These are phyloP conservation scores for Xenopus petersii DNA, from an alignment of 2,797 vertebrate species.

Conservation along the genomic window DNA sequence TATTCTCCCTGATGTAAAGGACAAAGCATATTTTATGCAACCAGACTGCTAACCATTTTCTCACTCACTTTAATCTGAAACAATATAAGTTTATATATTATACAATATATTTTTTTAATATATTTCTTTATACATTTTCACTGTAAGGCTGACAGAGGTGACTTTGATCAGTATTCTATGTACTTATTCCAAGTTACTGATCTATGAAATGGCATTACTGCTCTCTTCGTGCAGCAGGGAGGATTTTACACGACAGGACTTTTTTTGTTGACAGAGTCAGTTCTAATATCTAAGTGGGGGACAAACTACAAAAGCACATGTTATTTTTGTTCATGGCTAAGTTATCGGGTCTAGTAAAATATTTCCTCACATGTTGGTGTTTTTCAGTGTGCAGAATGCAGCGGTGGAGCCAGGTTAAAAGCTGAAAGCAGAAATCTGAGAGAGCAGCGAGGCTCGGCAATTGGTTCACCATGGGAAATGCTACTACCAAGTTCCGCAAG, in stretches of 20 bases:
- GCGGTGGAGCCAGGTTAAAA: conserved; percentile 58
- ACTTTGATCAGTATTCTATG: conserved; percentile 23
- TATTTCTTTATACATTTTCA: too few relatives aligned
- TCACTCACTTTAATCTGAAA: too few relatives aligned
- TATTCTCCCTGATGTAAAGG: too few relatives aligned
- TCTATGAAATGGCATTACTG: conserved; percentile 1
- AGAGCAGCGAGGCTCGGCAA: conserved; percentile 53
- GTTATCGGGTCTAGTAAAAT: conserved; percentile 36
- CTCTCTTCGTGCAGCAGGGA: not conserved
- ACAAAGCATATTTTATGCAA: too few relatives aligned
- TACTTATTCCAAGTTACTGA: conserved; percentile 8
- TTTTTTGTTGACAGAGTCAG: not conserved
- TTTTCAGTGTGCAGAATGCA: conserved; percentile 75
- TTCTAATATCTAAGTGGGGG: not conserved
- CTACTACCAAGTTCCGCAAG: conserved; percentile 97
- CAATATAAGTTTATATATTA: too few relatives aligned
- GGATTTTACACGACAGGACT: conserved; percentile 34
- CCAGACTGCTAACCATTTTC: too few relatives aligned
- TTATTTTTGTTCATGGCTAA: conserved; percentile 10
- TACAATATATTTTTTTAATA: too few relatives aligned
- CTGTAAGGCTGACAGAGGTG: not conserved
- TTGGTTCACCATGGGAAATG: conserved; percentile 88
- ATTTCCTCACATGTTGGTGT: conserved; percentile 44
- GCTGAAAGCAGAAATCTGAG: conserved; percentile 63
- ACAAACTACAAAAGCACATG: not conserved